Evolutionary conservation across 64 coral and sea anemone species (phyloP).

Genomic region (Platygyra sinensis): DNA sequence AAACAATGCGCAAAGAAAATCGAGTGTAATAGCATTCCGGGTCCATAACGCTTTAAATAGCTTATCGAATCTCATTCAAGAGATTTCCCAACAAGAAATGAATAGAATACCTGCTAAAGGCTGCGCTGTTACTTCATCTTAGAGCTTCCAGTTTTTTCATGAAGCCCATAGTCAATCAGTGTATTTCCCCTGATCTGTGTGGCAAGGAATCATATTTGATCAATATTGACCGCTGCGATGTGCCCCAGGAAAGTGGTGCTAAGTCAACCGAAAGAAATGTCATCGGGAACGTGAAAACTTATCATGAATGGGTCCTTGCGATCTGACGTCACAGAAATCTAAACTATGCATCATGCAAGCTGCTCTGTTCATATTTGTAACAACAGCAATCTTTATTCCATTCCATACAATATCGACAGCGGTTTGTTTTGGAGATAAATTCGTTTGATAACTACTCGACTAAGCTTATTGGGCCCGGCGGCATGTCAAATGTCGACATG

Average conservation of each 20-base stretch:
- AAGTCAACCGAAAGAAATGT: constrained; percentile 11
- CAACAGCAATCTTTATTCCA: constrained; percentile 1
- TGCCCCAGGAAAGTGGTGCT: not conserved
- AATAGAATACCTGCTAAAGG: not conserved
- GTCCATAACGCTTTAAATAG: not conserved
- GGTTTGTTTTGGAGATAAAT: not conserved
- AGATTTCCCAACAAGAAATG: not conserved
- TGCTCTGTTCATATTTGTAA: not conserved
- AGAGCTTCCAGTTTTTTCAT: not conserved
- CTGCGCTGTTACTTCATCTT: not conserved
- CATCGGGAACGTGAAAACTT: constrained; percentile 18
- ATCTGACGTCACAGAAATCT: constrained; percentile 32
- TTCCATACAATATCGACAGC: not conserved
- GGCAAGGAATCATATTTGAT: not conserved
- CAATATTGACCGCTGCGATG: not conserved
- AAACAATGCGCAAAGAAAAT: not conserved
- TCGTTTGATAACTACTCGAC: no score
- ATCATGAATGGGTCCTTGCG: constrained; percentile 11
- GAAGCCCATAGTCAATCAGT: not conserved
- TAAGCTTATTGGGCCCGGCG: no score
- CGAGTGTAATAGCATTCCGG: not conserved
- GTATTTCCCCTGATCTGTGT: not conserved
- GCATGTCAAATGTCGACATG: no score
- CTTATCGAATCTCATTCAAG: not conserved
- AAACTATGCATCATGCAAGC: constrained; percentile 5